These are phyloP conservation scores for Hymenopus coronatus DNA, from an alignment of 2,888 invertebrate genomes.

Conservation along the genomic window DNA sequence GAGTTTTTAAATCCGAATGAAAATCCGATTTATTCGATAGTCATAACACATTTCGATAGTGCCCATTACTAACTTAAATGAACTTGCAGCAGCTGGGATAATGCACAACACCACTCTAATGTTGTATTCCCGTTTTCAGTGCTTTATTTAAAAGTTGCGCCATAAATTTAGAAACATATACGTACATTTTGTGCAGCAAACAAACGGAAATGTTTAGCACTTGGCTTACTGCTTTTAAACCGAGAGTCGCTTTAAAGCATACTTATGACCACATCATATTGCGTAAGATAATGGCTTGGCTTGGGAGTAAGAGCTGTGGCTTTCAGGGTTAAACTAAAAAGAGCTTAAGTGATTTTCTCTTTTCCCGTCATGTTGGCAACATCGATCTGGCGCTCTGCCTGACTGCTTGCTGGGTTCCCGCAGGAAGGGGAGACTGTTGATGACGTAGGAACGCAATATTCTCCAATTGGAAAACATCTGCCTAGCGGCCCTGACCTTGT, in stretches of 20 bases:
- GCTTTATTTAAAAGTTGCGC: background rate
- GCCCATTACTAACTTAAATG: too few relatives aligned
- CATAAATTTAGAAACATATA: background rate
- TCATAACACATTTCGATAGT: too few relatives aligned
- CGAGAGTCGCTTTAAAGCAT: background rate
- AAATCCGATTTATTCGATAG: too few relatives aligned
- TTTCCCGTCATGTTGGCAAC: background rate
- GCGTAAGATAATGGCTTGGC: background rate
- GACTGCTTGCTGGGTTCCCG: background rate
- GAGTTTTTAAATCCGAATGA: too few relatives aligned
- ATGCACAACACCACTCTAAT: background rate
- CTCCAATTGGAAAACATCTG: background rate
- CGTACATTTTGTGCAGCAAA: background rate
- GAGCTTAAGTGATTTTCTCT: background rate
- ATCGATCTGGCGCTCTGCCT: background rate
- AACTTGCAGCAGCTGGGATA: too few relatives aligned
- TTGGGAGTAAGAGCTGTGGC: background rate
- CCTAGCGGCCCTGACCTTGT: background rate
- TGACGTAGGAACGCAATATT: background rate
- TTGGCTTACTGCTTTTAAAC: background rate
- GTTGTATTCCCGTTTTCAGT: background rate
- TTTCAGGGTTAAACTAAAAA: background rate
- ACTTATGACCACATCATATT: background rate
- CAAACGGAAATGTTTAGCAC: background rate
- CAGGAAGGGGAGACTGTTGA: background rate